Percentiles rank a stretch among this genome's conserved stretches.
Evolutionary conservation across 2,888 invertebrate genomes (phyloP).

Genomic region (Mythimna loreyi): DNA sequence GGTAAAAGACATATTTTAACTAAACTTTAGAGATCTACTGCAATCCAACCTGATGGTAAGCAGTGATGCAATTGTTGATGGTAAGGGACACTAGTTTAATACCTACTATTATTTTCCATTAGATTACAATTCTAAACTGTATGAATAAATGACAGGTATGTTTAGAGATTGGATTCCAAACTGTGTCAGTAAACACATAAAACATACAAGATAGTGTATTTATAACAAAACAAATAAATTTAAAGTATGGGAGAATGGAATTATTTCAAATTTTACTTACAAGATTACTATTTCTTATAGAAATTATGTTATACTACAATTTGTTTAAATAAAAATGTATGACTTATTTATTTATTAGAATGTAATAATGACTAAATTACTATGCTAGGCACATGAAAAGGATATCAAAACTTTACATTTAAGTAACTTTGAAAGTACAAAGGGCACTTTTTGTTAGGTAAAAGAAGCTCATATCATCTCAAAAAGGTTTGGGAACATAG

Average conservation of each 20-base stretch:
- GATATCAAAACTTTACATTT: background rate
- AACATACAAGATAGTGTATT: slow-evolving; percentile 6
- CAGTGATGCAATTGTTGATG: no score
- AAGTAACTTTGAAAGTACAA: slow-evolving; percentile 6
- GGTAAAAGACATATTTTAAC: no score
- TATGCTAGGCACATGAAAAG: background rate
- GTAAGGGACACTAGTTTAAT: no score
- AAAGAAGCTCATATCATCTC: background rate
- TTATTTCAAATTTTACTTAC: background rate
- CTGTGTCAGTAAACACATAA: slow-evolving; percentile 7
- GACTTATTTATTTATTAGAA: no score
- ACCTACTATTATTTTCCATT: no score
- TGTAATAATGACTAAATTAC: no score
- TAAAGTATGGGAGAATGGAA: background rate
- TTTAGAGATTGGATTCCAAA: slow-evolving; percentile 10
- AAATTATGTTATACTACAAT: background rate
- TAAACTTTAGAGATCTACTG: background rate
- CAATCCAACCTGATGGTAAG: no score
- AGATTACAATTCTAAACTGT: slow-evolving; percentile 37
- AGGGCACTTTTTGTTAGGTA: background rate
- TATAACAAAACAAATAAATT: slow-evolving; percentile 4
- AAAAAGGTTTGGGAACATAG: background rate
- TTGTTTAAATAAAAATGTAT: background rate
- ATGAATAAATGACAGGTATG: slow-evolving; percentile 23
- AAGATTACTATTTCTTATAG: background rate